These are phyloP conservation scores for Suillia variegata DNA, from an alignment of 2,888 invertebrate genomes.

Conservation along the genomic window DNA sequence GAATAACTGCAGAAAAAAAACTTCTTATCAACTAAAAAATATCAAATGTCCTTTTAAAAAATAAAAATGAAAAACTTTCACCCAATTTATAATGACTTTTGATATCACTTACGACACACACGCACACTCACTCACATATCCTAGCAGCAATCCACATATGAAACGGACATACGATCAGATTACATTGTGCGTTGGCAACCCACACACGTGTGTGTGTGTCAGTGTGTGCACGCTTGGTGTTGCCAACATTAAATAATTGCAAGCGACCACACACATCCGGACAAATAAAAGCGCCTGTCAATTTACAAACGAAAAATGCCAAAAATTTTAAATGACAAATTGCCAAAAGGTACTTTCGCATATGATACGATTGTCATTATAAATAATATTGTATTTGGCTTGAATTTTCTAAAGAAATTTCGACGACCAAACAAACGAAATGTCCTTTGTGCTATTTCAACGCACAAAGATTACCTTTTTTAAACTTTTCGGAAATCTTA, in stretches of 20 bases:
- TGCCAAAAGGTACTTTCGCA: background rate
- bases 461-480: too few species aligned
- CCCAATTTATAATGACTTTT: slow-evolving; percentile 42
- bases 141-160: slow-evolving; percentile 22
- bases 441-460: too few species aligned
- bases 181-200: slow-evolving; percentile 50
- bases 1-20: slow-evolving; percentile 26
- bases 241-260: slow-evolving; percentile 2
- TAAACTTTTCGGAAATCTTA: too few species aligned
- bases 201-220: background rate
- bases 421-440: too few species aligned
- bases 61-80: slow-evolving; percentile 37
- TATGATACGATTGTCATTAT: background rate
- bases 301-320: background rate
- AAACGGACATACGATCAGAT: slow-evolving; percentile 54
- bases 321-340: background rate
- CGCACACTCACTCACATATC: too few species aligned
- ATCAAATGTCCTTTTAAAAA: slow-evolving; percentile 47
- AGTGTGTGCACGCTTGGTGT: background rate
- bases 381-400: background rate
- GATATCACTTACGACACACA: slow-evolving; percentile 19
- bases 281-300: background rate
- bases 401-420: background rate
- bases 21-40: slow-evolving; percentile 55
- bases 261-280: background rate